Percentiles rank a stretch among this genome's conserved stretches.
Evolutionary conservation across 1,140 invertebrate species (phyloP).

Genomic region (Proctacanthus coquilletti): DNA sequence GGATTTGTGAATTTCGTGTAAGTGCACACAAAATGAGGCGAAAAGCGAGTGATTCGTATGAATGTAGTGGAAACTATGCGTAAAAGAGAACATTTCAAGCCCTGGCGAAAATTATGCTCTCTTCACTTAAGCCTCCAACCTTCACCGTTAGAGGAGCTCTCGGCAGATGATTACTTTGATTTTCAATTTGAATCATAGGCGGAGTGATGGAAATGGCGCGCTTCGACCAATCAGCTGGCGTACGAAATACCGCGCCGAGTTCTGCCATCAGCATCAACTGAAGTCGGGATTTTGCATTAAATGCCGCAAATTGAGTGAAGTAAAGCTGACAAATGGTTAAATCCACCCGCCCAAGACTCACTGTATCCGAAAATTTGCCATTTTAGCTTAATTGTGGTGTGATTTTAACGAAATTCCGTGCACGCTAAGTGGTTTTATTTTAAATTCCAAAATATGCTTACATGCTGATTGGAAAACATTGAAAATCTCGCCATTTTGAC

Average conservation of each 20-base stretch:
- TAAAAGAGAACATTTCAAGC: too few relatives aligned
- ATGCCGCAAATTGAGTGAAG: neutral
- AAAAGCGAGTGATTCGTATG: too few relatives aligned
- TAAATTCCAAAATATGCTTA: neutral
- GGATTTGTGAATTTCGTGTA: too few relatives aligned
- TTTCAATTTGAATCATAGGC: too few relatives aligned
- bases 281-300: neutral
- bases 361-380: neutral
- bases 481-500: neutral
- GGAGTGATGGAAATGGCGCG: constrained; percentile 24
- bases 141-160: too few relatives aligned
- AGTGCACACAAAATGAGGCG: too few relatives aligned
- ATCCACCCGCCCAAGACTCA: neutral
- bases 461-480: neutral
- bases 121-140: too few relatives aligned
- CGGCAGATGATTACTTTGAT: too few relatives aligned
- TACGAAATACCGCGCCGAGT: neutral
- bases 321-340: neutral
- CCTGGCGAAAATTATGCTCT: too few relatives aligned
- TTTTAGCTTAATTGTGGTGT: neutral
- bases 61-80: too few relatives aligned
- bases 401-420: neutral
- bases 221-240: constrained; percentile 35
- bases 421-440: neutral
- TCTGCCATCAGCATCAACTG: neutral